Evolutionary conservation across 2,113 vertebrate species (phyloP).

Genomic region (Herpetotheres cachinnans): DNA sequence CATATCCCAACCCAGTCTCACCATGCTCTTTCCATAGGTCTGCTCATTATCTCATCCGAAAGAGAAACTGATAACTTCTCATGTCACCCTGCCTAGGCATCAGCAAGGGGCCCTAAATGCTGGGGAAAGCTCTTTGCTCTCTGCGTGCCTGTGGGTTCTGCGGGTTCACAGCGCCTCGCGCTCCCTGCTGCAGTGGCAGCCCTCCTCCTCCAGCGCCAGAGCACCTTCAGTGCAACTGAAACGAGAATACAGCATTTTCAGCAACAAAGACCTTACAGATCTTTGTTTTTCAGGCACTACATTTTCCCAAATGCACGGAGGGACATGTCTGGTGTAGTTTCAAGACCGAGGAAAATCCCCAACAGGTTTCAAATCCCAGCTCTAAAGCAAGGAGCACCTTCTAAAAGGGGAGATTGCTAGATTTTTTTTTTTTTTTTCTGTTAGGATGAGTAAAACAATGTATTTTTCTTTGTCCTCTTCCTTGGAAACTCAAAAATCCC

Average conservation of each 20-base stretch:
- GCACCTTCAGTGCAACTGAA: not conserved
- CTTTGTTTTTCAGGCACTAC: not conserved
- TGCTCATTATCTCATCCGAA: not conserved
- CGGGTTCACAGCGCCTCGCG: not conserved
- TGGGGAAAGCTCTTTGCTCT: not conserved
- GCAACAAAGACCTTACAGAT: not conserved
- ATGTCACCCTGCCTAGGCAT: not conserved
- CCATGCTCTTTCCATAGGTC: not conserved
- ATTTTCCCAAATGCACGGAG: not conserved
- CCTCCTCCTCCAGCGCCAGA: fast-evolving
- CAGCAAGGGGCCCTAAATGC: not conserved
- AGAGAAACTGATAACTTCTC: not conserved
- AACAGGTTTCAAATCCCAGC: not conserved
- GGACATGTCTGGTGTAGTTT: not conserved
- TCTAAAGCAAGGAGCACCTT: not conserved
- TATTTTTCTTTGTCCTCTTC: not conserved
- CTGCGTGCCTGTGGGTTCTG: fast-evolving
- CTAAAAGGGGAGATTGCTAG: not conserved
- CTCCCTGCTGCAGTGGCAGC: not conserved
- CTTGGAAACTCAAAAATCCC: not conserved
- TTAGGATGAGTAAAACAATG: not conserved
- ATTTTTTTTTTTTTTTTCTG: not conserved
- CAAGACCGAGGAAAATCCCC: not conserved
- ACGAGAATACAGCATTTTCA: not conserved
- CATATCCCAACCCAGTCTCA: not conserved